Evolutionary conservation across 2,797 vertebrate genomes (phyloP).

Genomic region (Melanogrammus aeglefinus): DNA sequence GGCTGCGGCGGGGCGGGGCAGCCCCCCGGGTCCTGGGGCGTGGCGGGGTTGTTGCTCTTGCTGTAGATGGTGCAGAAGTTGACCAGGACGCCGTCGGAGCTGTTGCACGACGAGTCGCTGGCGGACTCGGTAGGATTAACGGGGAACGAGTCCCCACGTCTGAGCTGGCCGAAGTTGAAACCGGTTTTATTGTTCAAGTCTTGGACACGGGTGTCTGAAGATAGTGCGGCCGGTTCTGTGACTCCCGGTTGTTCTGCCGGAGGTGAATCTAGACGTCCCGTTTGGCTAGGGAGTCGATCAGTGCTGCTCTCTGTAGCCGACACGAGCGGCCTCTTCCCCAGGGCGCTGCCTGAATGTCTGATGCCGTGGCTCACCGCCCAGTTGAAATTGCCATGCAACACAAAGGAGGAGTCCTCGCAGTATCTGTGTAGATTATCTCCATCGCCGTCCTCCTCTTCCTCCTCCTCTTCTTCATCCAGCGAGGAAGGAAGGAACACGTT

Average conservation of each 20-base stretch:
- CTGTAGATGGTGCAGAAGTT: slow-evolving; percentile 94
- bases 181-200: slow-evolving; percentile 56
- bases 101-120: slow-evolving; percentile 93
- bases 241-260: slow-evolving; percentile 61
- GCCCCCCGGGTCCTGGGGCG: slow-evolving; percentile 67
- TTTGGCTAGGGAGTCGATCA: slow-evolving; percentile 51
- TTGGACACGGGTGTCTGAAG: slow-evolving; percentile 46
- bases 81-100: slow-evolving; percentile 90
- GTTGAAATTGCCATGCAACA: slow-evolving; percentile 70
- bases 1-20: slow-evolving; percentile 79
- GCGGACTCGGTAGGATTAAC: slow-evolving; percentile 79
- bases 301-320: slow-evolving; percentile 45
- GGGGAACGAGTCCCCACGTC: slow-evolving; percentile 65
- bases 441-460: slow-evolving; percentile 78
- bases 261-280: slow-evolving; percentile 54
- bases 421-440: slow-evolving; percentile 70
- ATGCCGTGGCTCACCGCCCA: slow-evolving; percentile 71
- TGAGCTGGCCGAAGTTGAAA: slow-evolving; percentile 67
- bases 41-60: slow-evolving; percentile 81
- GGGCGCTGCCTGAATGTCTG: slow-evolving; percentile 42
- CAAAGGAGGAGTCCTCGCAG: slow-evolving; percentile 70
- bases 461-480: slow-evolving; percentile 79
- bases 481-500: slow-evolving; percentile 80
- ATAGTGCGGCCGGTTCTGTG: slow-evolving; percentile 59
- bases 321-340: slow-evolving; percentile 39